phyloP scores from a whole-genome alignment of 2,113 vertebrate genomes.

The Monopterus albus region DNA sequence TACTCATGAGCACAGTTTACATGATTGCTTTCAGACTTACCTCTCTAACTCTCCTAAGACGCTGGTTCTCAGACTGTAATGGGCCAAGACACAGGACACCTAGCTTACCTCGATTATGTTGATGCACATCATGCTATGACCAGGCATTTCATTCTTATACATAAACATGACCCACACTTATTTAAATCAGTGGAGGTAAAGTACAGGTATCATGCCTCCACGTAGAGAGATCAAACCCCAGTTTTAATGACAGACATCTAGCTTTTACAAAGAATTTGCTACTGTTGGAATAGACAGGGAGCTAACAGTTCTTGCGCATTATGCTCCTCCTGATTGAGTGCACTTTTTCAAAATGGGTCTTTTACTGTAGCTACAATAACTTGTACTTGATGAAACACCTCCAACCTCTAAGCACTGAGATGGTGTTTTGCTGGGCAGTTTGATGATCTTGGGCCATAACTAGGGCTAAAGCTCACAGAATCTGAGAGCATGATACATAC shows the following conservation, averaged over 20 bases:
- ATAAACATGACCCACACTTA: constrained; percentile 46
- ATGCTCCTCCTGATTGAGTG: constrained; percentile 34
- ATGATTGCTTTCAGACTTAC: constrained; percentile 77
- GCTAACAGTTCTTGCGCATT: constrained; percentile 16
- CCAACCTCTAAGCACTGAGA: constrained; percentile 26
- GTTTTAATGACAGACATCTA: constrained; percentile 21
- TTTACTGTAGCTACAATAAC: constrained; percentile 53
- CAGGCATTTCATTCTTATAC: constrained; percentile 56
- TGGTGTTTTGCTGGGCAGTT: constrained; percentile 5
- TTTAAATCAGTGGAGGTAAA: constrained; percentile 36
- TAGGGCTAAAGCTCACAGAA: constrained; percentile 28
- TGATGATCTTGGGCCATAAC: no score
- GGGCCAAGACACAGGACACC: constrained; percentile 68
- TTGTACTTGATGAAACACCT: constrained; percentile 42
- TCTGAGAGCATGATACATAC: constrained; percentile 53
- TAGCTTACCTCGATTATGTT: constrained; percentile 76
- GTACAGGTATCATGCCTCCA: constrained; percentile 37
- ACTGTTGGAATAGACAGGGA: constrained; percentile 28
- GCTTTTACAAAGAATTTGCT: constrained; percentile 37
- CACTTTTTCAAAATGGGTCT: constrained; percentile 41
- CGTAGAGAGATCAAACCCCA: constrained; percentile 15
- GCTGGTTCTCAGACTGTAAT: constrained; percentile 68
- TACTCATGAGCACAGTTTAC: constrained; percentile 75
- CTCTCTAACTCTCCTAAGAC: constrained; percentile 71
- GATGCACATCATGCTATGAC: constrained; percentile 64